Evolutionary conservation across 2,113 vertebrate genomes (phyloP).

Genomic region (Mormyrus iriodes): DNA sequence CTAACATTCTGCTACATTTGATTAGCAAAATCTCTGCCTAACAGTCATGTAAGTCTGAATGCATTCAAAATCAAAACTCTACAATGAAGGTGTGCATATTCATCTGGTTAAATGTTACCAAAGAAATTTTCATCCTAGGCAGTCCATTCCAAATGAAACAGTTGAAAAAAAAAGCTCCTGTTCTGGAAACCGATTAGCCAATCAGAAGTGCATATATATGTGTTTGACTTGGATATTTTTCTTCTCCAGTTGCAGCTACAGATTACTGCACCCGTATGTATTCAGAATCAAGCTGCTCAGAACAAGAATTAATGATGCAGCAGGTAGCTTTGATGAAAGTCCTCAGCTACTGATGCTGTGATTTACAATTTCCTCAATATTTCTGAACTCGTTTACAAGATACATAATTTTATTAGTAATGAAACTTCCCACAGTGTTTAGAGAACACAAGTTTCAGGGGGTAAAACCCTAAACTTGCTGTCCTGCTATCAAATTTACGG

Average conservation of each 20-base stretch:
- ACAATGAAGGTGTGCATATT: not conserved
- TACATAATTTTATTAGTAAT: constrained; percentile 12
- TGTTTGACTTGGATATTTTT: not conserved
- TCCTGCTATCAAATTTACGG: constrained; percentile 54
- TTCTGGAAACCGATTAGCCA: not conserved
- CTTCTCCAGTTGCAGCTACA: not conserved
- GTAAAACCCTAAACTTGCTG: constrained; percentile 48
- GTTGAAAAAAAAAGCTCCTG: not conserved
- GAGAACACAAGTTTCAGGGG: constrained; percentile 35
- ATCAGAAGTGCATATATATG: not conserved
- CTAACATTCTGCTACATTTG: not conserved
- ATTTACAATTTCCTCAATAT: not conserved
- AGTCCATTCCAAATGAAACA: not conserved
- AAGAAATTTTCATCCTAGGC: not conserved
- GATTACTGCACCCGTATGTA: not conserved
- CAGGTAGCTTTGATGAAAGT: not conserved
- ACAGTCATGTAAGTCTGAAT: not conserved
- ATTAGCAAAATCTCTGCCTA: not conserved
- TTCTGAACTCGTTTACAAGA: not conserved
- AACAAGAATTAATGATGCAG: not conserved
- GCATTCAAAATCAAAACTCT: not conserved
- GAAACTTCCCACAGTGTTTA: constrained; percentile 58
- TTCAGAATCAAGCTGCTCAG: not conserved
- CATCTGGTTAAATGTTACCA: not conserved
- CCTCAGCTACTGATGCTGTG: not conserved